phyloP scores from a whole-genome alignment of 1,140 invertebrate genomes.

The Hirudo medicinalis region DNA sequence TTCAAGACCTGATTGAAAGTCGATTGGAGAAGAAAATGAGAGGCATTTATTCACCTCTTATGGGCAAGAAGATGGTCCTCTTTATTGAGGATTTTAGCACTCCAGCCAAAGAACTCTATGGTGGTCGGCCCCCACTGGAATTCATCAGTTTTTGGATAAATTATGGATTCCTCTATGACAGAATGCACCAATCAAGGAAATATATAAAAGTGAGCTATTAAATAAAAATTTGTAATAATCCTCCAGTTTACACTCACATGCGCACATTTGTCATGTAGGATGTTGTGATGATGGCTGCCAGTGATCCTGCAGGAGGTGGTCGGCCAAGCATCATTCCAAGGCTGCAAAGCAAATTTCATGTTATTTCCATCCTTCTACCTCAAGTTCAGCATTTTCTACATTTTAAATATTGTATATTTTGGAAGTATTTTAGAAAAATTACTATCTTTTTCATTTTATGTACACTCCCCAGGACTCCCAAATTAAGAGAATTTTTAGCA shows the following conservation, averaged over 20 bases:
- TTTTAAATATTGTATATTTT: not conserved
- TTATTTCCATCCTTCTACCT: conserved; percentile 69
- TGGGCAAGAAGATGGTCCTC: conserved; percentile 61
- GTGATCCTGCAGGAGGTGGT: conserved; percentile 67
- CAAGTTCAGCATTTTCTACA: conserved; percentile 33
- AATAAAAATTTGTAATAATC: not conserved
- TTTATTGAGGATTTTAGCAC: conserved; percentile 82
- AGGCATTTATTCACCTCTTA: conserved; percentile 59
- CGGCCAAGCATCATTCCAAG: conserved; percentile 59
- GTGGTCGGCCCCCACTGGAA: conserved; percentile 70
- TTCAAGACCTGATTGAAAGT: conserved; percentile 59
- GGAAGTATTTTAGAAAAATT: not conserved
- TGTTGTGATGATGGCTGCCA: conserved; percentile 60
- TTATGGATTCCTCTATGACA: conserved; percentile 61
- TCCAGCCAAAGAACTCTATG: conserved; percentile 71
- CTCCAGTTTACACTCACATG: conserved; percentile 17
- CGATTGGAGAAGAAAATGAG: conserved; percentile 68
- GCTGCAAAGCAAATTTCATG: conserved; percentile 61
- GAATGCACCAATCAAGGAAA: conserved; percentile 55
- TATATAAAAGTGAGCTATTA: conserved; percentile 49
- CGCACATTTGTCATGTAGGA: conserved; percentile 44
- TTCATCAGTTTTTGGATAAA: conserved; percentile 69
- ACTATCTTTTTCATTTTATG: not conserved
- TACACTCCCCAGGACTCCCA: conserved; percentile 48
- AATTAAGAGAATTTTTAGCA: conserved; percentile 63